These are phyloP conservation scores for Lepidothrix coronata DNA, from an alignment of 2,113 vertebrate species.

Conservation along the genomic window DNA sequence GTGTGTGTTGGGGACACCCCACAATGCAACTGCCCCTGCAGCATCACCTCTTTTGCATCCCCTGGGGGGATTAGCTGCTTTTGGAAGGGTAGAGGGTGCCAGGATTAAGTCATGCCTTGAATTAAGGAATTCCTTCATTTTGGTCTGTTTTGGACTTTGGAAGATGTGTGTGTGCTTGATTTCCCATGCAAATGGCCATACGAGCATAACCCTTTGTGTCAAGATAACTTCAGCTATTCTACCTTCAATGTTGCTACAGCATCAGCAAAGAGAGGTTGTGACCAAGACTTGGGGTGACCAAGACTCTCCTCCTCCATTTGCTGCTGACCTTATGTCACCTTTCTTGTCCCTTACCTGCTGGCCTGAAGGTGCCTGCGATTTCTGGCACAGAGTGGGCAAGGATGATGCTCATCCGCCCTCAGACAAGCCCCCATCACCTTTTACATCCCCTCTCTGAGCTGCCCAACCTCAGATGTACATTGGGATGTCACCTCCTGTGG, in stretches of 20 bases:
- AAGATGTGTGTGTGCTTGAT: neutral
- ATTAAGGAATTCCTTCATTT: neutral
- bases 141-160: neutral
- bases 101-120: neutral
- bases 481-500: neutral
- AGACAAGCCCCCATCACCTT: neutral
- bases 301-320: neutral
- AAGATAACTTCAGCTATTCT: neutral
- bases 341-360: neutral
- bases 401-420: neutral
- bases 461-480: neutral
- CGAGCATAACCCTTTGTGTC: accelerated
- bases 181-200: neutral
- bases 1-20: neutral
- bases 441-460: neutral
- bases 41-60: neutral
- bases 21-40: neutral
- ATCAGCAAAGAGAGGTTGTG: neutral
- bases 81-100: neutral
- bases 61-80: neutral
- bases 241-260: neutral
- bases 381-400: neutral
- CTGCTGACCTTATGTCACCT: neutral
- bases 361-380: neutral
- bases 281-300: neutral